phyloP scores from a whole-genome alignment of 2,113 vertebrate species.

The Cepphus grylle region DNA sequence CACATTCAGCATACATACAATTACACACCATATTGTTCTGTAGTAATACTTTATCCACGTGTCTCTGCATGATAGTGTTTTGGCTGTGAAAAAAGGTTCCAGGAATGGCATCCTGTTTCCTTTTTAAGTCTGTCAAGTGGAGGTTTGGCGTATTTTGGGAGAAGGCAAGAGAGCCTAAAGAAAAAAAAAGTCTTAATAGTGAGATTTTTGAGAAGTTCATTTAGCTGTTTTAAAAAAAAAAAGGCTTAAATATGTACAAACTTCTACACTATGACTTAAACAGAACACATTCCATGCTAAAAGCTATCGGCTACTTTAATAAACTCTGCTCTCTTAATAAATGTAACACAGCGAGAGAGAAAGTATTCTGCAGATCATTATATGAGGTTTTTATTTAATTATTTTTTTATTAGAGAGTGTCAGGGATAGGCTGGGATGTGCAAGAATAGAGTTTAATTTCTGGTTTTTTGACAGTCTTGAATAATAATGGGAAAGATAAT shows the following conservation, averaged over 20 bases:
- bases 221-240: neutral
- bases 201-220: neutral
- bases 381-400: neutral
- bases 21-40: neutral
- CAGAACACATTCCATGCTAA: neutral
- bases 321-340: neutral
- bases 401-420: neutral
- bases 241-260: neutral
- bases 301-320: neutral
- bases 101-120: neutral
- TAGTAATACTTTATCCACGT: neutral
- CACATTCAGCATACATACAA: neutral
- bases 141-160: neutral
- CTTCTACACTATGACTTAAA: neutral
- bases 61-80: neutral
- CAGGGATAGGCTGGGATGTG: neutral
- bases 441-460: neutral
- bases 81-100: neutral
- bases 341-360: neutral
- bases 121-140: neutral
- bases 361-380: neutral
- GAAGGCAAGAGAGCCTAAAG: neutral
- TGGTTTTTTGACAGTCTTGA: slow-evolving; percentile 23
- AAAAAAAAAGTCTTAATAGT: neutral
- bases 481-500: slow-evolving; percentile 54